These are phyloP conservation scores for Probaryconus sp. DNA, from an alignment of 1,140 invertebrate genomes.

Conservation along the genomic window DNA sequence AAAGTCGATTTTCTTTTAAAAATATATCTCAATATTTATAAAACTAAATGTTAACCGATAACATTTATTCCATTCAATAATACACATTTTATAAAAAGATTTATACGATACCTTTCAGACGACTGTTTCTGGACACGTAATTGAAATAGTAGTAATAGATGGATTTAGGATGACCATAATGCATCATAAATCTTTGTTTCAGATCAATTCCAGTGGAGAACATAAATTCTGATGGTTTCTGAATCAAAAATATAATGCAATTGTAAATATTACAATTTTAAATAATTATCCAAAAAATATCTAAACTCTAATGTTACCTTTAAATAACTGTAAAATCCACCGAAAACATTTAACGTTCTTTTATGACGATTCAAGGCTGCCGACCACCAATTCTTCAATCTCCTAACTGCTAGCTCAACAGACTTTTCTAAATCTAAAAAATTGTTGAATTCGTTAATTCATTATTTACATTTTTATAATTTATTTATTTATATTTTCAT, in stretches of 20 bases:
- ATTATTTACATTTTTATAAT: background rate
- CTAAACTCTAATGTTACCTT: background rate
- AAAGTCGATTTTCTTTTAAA: too few relatives aligned
- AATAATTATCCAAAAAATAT: background rate
- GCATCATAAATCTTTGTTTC: constrained; percentile 22
- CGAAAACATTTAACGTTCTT: too few relatives aligned
- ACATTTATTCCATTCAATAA: too few relatives aligned
- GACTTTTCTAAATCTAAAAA: too few relatives aligned
- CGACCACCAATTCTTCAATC: too few relatives aligned
- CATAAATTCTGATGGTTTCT: constrained; percentile 17
- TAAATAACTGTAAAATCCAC: too few relatives aligned
- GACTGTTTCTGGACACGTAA: constrained; percentile 10
- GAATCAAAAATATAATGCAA: background rate
- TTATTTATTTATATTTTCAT: too few relatives aligned
- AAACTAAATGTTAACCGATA: too few relatives aligned
- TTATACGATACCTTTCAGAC: constrained; percentile 16
- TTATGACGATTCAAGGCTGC: too few relatives aligned
- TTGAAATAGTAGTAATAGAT: constrained; percentile 41
- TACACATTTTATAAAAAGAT: too few relatives aligned
- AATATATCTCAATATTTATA: too few relatives aligned
- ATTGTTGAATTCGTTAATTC: background rate
- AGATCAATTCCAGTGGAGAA: constrained; percentile 28
- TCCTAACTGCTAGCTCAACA: too few relatives aligned
- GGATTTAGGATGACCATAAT: background rate
- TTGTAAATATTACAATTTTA: constrained; percentile 5